These are phyloP conservation scores for Lacanobia oleracea DNA, from an alignment of 2,888 invertebrate species.

Conservation along the genomic window DNA sequence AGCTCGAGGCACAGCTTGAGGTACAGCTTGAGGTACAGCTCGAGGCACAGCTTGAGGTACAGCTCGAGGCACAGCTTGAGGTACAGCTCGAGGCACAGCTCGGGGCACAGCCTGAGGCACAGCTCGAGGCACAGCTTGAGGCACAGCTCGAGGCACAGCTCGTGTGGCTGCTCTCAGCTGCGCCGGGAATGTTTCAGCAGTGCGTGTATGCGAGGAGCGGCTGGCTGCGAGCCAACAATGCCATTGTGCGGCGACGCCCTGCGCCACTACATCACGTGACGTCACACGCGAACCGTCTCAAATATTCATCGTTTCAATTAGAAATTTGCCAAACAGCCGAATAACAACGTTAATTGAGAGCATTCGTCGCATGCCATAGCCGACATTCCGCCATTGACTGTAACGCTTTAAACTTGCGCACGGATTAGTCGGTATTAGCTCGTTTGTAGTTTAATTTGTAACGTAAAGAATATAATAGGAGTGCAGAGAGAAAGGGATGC, in stretches of 20 bases:
- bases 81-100: too few species aligned
- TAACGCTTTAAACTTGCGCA: slow-evolving; percentile 63
- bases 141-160: not conserved
- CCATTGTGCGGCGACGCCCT: slow-evolving; percentile 62
- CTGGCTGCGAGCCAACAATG: slow-evolving; percentile 74
- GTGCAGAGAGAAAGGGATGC: slow-evolving; percentile 59
- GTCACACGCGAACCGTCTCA: slow-evolving; percentile 70
- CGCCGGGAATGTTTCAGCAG: slow-evolving; percentile 51
- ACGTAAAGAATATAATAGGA: slow-evolving; percentile 72
- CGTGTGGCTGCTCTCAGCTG: not conserved
- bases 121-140: too few species aligned
- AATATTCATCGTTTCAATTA: slow-evolving; percentile 79
- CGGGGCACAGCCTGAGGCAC: too few species aligned
- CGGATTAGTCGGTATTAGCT: slow-evolving; percentile 66
- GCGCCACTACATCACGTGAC: slow-evolving; percentile 66
- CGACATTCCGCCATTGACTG: slow-evolving; percentile 69
- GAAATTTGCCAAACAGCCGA: slow-evolving; percentile 78
- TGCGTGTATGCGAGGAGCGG: slow-evolving; percentile 53
- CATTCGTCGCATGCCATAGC: slow-evolving; percentile 73
- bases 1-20: too few species aligned
- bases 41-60: too few species aligned
- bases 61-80: too few species aligned
- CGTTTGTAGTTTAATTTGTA: slow-evolving; percentile 75
- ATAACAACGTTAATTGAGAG: slow-evolving; percentile 80
- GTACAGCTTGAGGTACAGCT: too few species aligned